Base-by-base conservation (phyloP, 2,113 vertebrate genomes). In the Acanthisitta chloris region DNA sequence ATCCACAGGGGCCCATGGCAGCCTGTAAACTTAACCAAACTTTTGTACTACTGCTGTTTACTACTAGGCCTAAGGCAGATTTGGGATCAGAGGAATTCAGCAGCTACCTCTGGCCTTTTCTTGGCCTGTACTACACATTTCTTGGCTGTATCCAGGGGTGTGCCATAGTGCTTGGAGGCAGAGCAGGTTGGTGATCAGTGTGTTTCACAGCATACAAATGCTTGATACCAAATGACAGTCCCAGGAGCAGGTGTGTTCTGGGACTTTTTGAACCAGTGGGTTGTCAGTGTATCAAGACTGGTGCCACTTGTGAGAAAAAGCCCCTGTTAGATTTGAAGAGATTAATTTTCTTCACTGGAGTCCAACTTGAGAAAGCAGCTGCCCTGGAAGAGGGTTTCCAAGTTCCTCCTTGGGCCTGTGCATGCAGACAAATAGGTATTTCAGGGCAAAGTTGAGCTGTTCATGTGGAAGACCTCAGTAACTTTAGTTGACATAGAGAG, bases 1-100 rank as follows among this genome's bases (percentile, higher is more conserved):
- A 40, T 52, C 88, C 72, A n/a, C 65, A 42, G 91, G 55, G 90
- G 12, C 55, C 59, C 36, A 79, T 83, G 58, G 38, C 80, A 88
- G 76, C 69, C 42, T 0, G 0, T 64, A 95, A 91, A 89, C 72
- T 67, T 79, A 45, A 88, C 20, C 54, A 61, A 93, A 1, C 25
- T 65, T 95, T 76, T 51, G 31, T 71, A 9, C 62, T n/a, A 0
- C 24, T 80, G 80, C 83, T 55, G 51, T 42, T 40, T 66, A 8
- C 48, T 58, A 1, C 64, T 49, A 33, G 33, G 45, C 31, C 7
- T 11, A 16, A 67, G 62, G 78, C 57, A 87, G 28, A 52, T 24
- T 31, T 0, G 5, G 58, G 18, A 43, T 66, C 52, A 31, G 71
- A 62, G 34, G 33, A 46, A 13, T 59, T 71, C 9, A 1, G 55